Evolutionary conservation across 1,140 invertebrate species (phyloP).

Genomic region (Sesamia nonagrioides): DNA sequence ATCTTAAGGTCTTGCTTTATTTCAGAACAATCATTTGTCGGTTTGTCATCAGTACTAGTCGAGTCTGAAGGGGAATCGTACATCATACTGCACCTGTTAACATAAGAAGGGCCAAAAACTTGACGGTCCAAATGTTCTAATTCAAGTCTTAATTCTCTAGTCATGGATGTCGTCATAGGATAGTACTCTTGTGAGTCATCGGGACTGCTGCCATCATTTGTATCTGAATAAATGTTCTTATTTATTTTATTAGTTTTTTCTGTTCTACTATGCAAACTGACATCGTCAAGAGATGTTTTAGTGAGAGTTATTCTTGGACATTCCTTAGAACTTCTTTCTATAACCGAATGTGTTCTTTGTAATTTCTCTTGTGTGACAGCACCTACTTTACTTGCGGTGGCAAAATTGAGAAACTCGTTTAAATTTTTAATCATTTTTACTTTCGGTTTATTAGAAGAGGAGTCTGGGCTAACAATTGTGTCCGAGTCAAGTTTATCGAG

Average conservation of each 20-base stretch:
- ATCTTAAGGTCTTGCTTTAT: conserved; percentile 64
- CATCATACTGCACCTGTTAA: conserved; percentile 74
- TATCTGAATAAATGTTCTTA: conserved; percentile 64
- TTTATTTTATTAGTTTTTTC: conserved; percentile 63
- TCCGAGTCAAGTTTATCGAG: conserved; percentile 85
- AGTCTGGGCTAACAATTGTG: conserved; percentile 57
- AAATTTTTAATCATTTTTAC: conserved; percentile 93
- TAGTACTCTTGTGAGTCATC: conserved; percentile 94
- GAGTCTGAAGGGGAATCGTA: conserved; percentile 82
- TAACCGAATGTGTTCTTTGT: conserved; percentile 72
- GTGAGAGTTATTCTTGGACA: conserved; percentile 77
- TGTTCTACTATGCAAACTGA: conserved; percentile 69
- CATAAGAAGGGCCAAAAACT: conserved; percentile 89
- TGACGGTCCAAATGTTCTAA: conserved; percentile 94
- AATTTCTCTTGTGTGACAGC: conserved; percentile 70
- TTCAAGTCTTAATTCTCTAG: conserved; percentile 93
- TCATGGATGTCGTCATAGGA: conserved; percentile 95
- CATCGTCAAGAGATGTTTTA: conserved; percentile 74
- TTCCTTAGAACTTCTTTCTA: conserved; percentile 68
- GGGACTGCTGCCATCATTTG: conserved; percentile 90
- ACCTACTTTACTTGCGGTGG: conserved; percentile 89
- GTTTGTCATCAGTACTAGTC: conserved; percentile 79
- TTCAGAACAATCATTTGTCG: conserved; percentile 74
- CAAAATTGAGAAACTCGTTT: conserved; percentile 94
- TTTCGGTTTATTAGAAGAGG: conserved; percentile 69